Conservation (phyloP, 1,140 invertebrate genomes). For the Trichonephila clavata region DNA sequence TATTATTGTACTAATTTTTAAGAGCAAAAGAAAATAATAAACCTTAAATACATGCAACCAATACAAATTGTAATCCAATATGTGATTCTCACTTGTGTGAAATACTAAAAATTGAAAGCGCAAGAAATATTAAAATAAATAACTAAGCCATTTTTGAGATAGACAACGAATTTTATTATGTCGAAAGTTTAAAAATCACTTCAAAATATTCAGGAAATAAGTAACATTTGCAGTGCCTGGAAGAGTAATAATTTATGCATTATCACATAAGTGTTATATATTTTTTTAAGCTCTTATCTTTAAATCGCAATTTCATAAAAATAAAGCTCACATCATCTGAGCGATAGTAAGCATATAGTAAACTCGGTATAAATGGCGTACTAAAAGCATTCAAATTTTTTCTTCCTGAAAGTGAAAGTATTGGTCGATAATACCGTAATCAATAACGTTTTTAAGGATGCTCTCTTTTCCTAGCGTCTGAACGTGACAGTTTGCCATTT, state of each 20-base stretch:
- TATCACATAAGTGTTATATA: background rate
- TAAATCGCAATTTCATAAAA: conserved; percentile 10
- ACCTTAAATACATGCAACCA: too few species aligned
- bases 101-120: too few species aligned
- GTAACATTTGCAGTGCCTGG: too few species aligned
- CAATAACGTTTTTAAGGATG: conserved; percentile 77
- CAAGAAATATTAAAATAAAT: too few species aligned
- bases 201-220: too few species aligned
- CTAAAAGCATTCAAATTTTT: conserved; percentile 61
- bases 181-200: background rate
- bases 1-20: too few species aligned
- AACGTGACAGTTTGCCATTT: conserved; percentile 74
- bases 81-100: too few species aligned
- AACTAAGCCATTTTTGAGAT: background rate
- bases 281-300: background rate
- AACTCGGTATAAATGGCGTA: conserved; percentile 26
- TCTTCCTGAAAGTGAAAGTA: conserved; percentile 42
- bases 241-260: background rate
- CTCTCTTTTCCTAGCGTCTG: conserved; percentile 74
- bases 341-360: conserved; percentile 10
- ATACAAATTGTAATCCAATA: too few species aligned
- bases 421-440: conserved; percentile 73
- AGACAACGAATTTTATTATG: background rate
- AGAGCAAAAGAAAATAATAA: too few species aligned
- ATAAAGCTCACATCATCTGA: conserved; percentile 3